Evolutionary conservation across 2,113 vertebrate species (phyloP).

Genomic region (Phycodurus eques): DNA sequence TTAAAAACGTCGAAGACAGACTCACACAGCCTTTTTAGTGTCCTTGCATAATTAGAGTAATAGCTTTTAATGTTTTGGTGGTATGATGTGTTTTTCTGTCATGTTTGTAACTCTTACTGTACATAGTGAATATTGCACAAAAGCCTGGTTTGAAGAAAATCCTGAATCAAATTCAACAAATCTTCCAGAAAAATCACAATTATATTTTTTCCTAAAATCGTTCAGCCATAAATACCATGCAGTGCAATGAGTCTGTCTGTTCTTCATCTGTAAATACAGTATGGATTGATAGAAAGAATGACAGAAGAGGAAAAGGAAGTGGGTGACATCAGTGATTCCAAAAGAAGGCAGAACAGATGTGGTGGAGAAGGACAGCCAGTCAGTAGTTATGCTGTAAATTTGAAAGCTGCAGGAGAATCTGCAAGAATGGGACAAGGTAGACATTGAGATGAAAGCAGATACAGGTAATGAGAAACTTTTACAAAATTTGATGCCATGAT

Average conservation of each 20-base stretch:
- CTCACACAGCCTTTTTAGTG: too few relatives aligned
- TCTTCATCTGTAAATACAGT: conserved; percentile 17
- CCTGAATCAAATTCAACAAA: too few relatives aligned
- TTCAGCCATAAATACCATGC: too few relatives aligned
- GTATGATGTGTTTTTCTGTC: too few relatives aligned
- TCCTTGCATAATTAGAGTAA: too few relatives aligned
- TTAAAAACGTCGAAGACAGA: too few relatives aligned
- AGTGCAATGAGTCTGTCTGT: conserved; percentile 15
- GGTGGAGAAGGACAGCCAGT: conserved; percentile 47
- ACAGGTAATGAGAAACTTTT: not conserved
- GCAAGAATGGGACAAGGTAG: not conserved
- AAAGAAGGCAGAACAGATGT: conserved; percentile 46
- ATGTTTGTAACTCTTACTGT: too few relatives aligned
- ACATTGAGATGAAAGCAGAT: not conserved
- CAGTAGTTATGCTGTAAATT: conserved; percentile 40
- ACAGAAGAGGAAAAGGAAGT: conserved; percentile 5
- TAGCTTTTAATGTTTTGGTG: too few relatives aligned
- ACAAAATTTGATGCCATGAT: conserved; percentile 1
- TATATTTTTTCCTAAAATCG: too few relatives aligned
- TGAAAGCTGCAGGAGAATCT: conserved; percentile 29
- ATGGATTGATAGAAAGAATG: conserved; percentile 18
- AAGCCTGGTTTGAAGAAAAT: too few relatives aligned
- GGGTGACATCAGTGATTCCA: conserved; percentile 18
- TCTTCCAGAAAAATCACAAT: too few relatives aligned
- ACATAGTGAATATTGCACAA: too few relatives aligned